Conservation (phyloP, 1,140 invertebrate genomes). For the Dinoponera quadriceps region DNA sequence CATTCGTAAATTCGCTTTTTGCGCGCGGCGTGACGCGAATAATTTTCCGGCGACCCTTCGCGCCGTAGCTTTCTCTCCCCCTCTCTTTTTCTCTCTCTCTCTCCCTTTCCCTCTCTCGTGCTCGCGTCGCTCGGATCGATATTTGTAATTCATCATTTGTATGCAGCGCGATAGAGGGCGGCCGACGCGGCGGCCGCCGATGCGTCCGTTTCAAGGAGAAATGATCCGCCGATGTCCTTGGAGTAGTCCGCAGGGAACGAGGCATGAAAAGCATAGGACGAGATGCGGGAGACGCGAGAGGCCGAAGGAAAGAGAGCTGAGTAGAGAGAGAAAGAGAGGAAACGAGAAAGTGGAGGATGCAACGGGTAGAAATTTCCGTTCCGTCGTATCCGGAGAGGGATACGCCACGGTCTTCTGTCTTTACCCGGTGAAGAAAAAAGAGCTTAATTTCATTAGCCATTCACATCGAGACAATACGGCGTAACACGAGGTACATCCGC, state of each 20-base stretch:
- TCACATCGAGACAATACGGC: conserved; percentile 55
- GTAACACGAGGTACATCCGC: conserved; percentile 34
- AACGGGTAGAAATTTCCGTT: conserved; percentile 29
- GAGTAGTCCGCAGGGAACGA: conserved; percentile 7
- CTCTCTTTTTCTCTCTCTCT: neutral
- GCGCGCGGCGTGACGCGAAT: conserved; percentile 76
- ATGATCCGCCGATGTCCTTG: conserved; percentile 71
- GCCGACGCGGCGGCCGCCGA: conserved; percentile 68
- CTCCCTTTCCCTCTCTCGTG: conserved; percentile 12
- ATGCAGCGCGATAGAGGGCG: conserved; percentile 81
- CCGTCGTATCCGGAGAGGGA: conserved; percentile 20
- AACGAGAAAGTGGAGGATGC: neutral
- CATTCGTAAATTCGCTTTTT: conserved; percentile 79
- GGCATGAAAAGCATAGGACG: conserved; percentile 36
- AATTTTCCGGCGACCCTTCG: conserved; percentile 73
- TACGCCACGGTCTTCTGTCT: conserved; percentile 22
- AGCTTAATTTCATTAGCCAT: conserved; percentile 74
- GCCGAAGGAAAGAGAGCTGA: neutral
- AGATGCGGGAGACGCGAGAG: neutral
- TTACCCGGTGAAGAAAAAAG: conserved; percentile 60
- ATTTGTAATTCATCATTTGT: conserved; percentile 86
- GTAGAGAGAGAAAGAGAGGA: neutral
- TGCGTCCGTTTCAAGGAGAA: conserved; percentile 68
- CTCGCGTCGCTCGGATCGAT: conserved; percentile 78
- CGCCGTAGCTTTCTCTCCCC: conserved; percentile 18